A percentile compares a stretch with the other conserved stretches of the same genome.
Conservation (phyloP, 2,797 vertebrate species). For the Premnoplex brunnescens region DNA sequence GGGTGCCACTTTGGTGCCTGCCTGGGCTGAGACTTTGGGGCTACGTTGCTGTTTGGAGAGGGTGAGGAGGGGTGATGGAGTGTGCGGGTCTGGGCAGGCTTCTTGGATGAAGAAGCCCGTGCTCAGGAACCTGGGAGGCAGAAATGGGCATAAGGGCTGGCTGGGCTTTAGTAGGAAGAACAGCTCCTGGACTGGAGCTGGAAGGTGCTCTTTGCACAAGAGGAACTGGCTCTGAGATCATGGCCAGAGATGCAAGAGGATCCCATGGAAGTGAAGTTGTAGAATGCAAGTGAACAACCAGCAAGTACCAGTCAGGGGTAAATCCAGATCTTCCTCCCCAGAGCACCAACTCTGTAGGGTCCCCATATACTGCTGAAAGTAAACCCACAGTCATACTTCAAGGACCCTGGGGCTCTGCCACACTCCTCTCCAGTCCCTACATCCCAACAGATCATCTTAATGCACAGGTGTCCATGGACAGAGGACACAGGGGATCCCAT, state of each 20-base stretch:
- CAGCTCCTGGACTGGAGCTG: neutral
- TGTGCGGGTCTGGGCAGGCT: neutral
- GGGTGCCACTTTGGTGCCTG: neutral
- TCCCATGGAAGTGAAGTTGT: neutral
- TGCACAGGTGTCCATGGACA: neutral
- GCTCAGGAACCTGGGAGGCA: neutral
- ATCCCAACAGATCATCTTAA: neutral
- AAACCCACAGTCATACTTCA: neutral
- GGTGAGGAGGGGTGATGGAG: neutral
- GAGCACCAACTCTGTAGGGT: neutral
- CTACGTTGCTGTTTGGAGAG: neutral
- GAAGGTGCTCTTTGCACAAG: neutral
- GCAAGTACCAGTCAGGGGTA: neutral
- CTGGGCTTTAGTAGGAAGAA: neutral
- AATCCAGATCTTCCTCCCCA: neutral
- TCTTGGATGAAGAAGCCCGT: rapidly evolving
- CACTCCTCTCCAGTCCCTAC: neutral
- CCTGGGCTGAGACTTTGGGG: neutral
- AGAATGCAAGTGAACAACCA: neutral
- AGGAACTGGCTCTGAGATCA: neutral
- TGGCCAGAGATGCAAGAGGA: neutral
- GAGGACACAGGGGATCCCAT: neutral
- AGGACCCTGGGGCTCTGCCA: neutral
- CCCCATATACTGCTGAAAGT: neutral
- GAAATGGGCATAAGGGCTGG: neutral